Percentiles rank a stretch among this genome's conserved stretches.
Evolutionary conservation across 2,888 invertebrate genomes (phyloP).

Genomic region (Myopa tessellatipennis): DNA sequence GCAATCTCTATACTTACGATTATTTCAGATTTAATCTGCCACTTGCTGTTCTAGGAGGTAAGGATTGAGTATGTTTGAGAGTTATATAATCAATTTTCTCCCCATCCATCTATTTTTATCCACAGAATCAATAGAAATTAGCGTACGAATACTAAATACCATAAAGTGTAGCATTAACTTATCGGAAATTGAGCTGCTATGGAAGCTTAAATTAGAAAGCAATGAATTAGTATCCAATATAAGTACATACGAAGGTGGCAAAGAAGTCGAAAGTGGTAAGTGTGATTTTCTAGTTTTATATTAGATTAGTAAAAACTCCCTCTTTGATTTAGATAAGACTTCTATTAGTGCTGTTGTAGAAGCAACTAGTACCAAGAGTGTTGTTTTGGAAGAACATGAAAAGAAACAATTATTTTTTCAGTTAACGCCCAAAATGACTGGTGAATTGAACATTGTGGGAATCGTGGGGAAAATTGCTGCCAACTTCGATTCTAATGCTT

Average conservation of each 20-base stretch:
- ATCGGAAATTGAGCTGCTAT: constrained; percentile 64
- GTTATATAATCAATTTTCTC: constrained; percentile 37
- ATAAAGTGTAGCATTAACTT: constrained; percentile 73
- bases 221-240: constrained; percentile 67
- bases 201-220: constrained; percentile 66
- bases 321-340: constrained; percentile 50
- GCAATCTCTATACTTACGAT: constrained; percentile 77
- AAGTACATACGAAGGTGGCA: constrained; percentile 59
- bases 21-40: constrained; percentile 76
- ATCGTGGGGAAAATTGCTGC: constrained; percentile 70
- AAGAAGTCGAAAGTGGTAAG: constrained; percentile 54
- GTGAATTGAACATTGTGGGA: constrained; percentile 80
- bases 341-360: constrained; percentile 62
- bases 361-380: constrained; percentile 56
- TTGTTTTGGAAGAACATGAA: constrained; percentile 64
- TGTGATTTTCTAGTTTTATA: background rate
- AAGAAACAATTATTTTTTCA: constrained; percentile 77
- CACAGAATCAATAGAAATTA: constrained; percentile 83
- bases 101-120: constrained; percentile 16
- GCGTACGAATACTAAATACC: constrained; percentile 67
- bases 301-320: background rate
- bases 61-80: constrained; percentile 27
- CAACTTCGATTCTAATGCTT: constrained; percentile 60
- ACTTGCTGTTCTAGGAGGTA: constrained; percentile 79
- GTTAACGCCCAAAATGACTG: constrained; percentile 79